Base-by-base conservation (phyloP, 2,797 vertebrate species). In the Brachyrhaphis roseni region DNA sequence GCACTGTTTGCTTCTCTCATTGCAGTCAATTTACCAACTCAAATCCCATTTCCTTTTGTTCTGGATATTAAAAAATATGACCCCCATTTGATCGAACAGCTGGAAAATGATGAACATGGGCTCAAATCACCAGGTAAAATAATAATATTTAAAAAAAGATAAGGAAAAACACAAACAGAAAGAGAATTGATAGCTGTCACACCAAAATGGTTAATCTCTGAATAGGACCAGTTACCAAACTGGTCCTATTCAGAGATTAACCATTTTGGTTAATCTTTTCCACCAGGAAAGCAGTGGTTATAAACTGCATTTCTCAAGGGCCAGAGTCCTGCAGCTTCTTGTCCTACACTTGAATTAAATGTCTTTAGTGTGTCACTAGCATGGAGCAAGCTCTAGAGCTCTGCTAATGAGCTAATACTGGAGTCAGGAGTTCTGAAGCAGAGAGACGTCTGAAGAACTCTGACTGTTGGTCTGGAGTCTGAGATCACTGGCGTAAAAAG, bases 1-100 rank as follows among this genome's bases (percentile, higher is more conserved):
- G 15, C 59, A 36, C 36, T 66, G 64, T 66, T 66, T 66, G 64
- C 64, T 66, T 66, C 36, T 66, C 64, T 39, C 64, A 66, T 66
- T 41, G 39, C 8, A 39, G 59, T 66, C 64, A 66, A 12, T 66
- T 66, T 66, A 66, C 34, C 34, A 23, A 66, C 34, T 23, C 18
- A 39, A 39, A 66, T 66, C 34, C 64, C 64, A 66, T 66, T 66
- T 66, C 64, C 34, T 66, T 11, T 41, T 66, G 64, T 66, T 66
- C 36, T 39, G 18, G 64, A 66, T 41, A 66, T 39, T 41, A 66
- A 66, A 41, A 64, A 66, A 41, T 66, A 39, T 39, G 34, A 20
- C 7, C 36, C 34, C 13, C 11, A 31, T 59, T 59, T 59, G 64
- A 39, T 26, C 4, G 3, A 66, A 39, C 64, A 39, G 18, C 34